phyloP scores from a whole-genome alignment of 2,113 vertebrate species.

The Dinomys branickii region DNA sequence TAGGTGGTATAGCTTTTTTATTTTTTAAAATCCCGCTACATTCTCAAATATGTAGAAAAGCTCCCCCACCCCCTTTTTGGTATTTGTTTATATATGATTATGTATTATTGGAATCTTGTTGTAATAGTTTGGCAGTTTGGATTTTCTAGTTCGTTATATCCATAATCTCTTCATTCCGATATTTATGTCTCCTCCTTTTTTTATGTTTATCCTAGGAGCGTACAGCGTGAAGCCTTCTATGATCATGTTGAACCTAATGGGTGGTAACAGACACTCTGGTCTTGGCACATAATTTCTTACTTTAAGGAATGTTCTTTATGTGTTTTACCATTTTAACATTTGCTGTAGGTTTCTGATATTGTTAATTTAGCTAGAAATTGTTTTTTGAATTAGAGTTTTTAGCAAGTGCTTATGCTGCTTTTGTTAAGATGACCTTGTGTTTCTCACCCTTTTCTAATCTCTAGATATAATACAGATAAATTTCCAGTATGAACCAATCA shows the following conservation, averaged over 20 bases:
- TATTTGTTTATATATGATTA: neutral
- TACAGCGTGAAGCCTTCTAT: neutral
- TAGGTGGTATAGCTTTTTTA: neutral
- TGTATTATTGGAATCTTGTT: neutral
- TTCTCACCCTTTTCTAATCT: neutral
- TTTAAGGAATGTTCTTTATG: neutral
- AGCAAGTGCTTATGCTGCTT: neutral
- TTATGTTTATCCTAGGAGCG: neutral
- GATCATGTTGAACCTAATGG: neutral
- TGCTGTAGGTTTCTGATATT: neutral
- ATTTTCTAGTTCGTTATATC: neutral
- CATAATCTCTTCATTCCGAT: neutral
- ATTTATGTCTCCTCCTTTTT: neutral
- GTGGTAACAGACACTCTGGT: neutral
- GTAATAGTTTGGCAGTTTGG: neutral
- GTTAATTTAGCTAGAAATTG: neutral
- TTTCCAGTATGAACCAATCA: neutral
- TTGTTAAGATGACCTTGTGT: neutral
- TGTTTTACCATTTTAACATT: neutral
- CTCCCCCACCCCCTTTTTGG: neutral
- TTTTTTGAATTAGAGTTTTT: neutral
- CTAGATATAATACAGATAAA: neutral
- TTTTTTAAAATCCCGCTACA: neutral
- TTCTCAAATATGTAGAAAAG: neutral
- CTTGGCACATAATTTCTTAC: neutral